These are phyloP conservation scores for Diarsia mendica DNA, from an alignment of 2,888 invertebrate genomes.

Conservation along the genomic window DNA sequence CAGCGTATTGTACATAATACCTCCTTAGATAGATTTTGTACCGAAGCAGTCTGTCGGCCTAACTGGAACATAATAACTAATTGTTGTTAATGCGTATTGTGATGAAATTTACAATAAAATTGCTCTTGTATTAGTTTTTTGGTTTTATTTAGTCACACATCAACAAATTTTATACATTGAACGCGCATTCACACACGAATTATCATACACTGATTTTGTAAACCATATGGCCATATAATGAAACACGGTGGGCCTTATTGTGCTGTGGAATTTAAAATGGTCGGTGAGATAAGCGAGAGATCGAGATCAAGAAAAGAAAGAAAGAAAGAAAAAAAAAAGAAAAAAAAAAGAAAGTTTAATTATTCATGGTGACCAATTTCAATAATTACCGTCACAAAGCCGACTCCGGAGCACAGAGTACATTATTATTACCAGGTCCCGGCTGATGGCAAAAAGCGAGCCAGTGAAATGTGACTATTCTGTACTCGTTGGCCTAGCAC, in stretches of 20 bases:
- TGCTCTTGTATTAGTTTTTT: slow-evolving; percentile 70
- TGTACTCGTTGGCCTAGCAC: too few relatives aligned
- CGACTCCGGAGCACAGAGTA: neutral
- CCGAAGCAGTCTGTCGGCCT: slow-evolving; percentile 71
- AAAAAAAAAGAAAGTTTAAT: too few relatives aligned
- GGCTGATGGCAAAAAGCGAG: neutral
- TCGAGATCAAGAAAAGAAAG: too few relatives aligned
- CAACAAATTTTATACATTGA: neutral
- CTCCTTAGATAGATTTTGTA: slow-evolving; percentile 80
- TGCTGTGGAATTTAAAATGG: neutral
- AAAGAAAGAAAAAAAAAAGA: too few relatives aligned
- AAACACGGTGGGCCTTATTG: neutral
- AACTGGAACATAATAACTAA: slow-evolving; percentile 78
- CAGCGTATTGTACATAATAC: slow-evolving; percentile 75
- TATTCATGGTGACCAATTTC: neutral
- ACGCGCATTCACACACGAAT: neutral
- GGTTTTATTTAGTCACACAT: slow-evolving; percentile 61
- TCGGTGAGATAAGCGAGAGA: neutral
- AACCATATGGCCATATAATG: too few relatives aligned
- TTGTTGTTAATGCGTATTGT: slow-evolving; percentile 79
- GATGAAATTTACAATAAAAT: slow-evolving; percentile 79
- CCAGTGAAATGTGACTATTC: too few relatives aligned
- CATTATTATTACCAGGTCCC: neutral
- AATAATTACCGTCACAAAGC: neutral
- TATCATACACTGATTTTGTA: neutral